Evolutionary conservation across 2,797 vertebrate genomes (phyloP).

Genomic region (Channa striata): DNA sequence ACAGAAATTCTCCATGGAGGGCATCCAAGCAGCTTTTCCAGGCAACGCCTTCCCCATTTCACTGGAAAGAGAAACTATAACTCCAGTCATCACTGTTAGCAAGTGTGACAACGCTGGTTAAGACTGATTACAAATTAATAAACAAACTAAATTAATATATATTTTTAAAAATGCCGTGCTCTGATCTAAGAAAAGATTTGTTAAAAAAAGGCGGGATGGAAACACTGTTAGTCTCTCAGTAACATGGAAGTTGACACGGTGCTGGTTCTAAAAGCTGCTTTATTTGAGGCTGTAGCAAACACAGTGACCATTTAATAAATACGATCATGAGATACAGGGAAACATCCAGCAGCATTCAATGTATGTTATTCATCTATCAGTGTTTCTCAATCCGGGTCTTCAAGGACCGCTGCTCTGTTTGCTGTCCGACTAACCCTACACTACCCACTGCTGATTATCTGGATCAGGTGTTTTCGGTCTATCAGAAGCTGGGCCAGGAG

Average conservation of each 20-base stretch:
- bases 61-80: constrained; percentile 47
- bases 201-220: neutral
- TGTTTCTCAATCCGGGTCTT: too few relatives aligned
- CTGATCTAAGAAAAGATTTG: neutral
- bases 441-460: too few relatives aligned
- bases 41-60: constrained; percentile 26
- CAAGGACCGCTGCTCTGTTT: too few relatives aligned
- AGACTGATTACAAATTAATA: neutral
- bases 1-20: neutral
- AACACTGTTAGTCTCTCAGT: constrained; percentile 51
- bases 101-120: neutral
- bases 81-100: neutral
- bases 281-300: constrained; percentile 24
- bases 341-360: neutral
- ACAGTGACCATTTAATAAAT: constrained; percentile 9
- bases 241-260: constrained; percentile 26
- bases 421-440: too few relatives aligned
- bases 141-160: too few relatives aligned
- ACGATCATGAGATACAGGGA: constrained; percentile 21
- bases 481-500: too few relatives aligned
- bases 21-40: constrained; percentile 22
- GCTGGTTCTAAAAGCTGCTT: constrained; percentile 42
- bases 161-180: too few relatives aligned
- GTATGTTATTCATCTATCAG: constrained; percentile 1
- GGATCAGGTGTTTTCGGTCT: too few relatives aligned